Conservation (phyloP, 2,888 invertebrate genomes). For the Cepaea hortensis region DNA sequence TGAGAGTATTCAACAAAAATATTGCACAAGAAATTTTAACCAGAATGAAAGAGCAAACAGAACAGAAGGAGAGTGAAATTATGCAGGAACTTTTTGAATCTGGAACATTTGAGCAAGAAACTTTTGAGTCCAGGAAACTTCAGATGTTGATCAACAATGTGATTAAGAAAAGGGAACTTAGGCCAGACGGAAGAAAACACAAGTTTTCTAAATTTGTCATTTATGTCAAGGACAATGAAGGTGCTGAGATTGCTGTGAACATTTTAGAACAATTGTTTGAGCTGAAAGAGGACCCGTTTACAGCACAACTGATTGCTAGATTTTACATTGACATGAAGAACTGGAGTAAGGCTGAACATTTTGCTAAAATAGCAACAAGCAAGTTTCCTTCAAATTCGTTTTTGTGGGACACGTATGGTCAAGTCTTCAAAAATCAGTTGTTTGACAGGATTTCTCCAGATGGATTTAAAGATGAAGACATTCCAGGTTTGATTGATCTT, state of each 20-base stretch:
- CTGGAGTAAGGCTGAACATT: constrained; percentile 54
- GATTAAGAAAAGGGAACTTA: constrained; percentile 56
- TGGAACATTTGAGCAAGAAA: constrained; percentile 57
- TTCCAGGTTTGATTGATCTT: constrained; percentile 22
- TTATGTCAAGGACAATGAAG: constrained; percentile 51
- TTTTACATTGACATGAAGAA: constrained; percentile 52
- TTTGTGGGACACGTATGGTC: constrained; percentile 66
- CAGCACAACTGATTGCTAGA: constrained; percentile 58
- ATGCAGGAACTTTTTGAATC: constrained; percentile 54
- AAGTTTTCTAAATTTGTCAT: constrained; percentile 53
- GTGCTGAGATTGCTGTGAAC: constrained; percentile 48
- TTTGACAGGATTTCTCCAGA: constrained; percentile 16
- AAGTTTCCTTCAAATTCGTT: constrained; percentile 59
- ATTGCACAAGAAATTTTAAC: constrained; percentile 38
- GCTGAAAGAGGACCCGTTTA: constrained; percentile 52
- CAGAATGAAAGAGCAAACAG: constrained; percentile 44
- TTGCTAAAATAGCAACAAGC: constrained; percentile 52
- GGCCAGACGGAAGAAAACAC: constrained; percentile 39
- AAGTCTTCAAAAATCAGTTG: constrained; percentile 53
- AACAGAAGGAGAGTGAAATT: constrained; percentile 51
- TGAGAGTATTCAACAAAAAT: constrained; percentile 34
- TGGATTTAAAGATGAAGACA: constrained; percentile 16
- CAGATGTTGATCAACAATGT: constrained; percentile 56
- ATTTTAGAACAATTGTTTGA: constrained; percentile 50
- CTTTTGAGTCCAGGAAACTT: constrained; percentile 52